phyloP scores from a whole-genome alignment of 1,140 invertebrate genomes.

The Triops cancriformis region DNA sequence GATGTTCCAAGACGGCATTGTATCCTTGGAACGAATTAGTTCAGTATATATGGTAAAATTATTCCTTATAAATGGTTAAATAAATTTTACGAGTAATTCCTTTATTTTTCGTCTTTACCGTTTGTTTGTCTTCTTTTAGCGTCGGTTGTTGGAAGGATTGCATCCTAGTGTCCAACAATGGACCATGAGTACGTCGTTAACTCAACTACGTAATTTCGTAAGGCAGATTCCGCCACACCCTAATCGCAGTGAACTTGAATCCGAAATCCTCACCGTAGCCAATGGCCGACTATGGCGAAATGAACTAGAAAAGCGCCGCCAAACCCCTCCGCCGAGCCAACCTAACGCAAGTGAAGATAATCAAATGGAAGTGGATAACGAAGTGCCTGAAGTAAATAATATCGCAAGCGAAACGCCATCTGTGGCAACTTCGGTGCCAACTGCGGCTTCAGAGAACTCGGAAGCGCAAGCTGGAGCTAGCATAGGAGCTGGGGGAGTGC shows the following conservation, averaged over 20 bases:
- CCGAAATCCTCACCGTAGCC: neutral
- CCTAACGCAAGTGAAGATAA: neutral
- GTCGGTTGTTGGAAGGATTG: slow-evolving; percentile 29
- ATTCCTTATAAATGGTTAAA: neutral
- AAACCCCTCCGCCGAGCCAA: neutral
- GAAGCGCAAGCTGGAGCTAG: neutral
- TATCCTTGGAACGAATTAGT: slow-evolving; percentile 38
- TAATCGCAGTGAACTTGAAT: neutral
- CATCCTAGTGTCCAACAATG: slow-evolving; percentile 29
- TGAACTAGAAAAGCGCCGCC: neutral
- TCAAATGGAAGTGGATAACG: neutral
- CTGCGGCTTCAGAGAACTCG: neutral
- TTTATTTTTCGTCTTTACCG: neutral
- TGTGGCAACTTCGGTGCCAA: slow-evolving; percentile 17
- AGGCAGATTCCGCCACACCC: neutral
- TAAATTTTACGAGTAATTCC: neutral
- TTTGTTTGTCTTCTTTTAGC: neutral
- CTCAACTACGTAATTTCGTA: slow-evolving; percentile 28
- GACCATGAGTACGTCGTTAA: slow-evolving; percentile 28
- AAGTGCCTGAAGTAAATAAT: slow-evolving; percentile 22
- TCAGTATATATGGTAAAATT: slow-evolving; percentile 40
- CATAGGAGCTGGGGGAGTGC: neutral
- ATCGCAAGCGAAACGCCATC: slow-evolving; percentile 19
- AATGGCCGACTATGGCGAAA: neutral
- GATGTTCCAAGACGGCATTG: slow-evolving; percentile 39